These are phyloP conservation scores for Petromus typicus DNA, from an alignment of 2,113 vertebrate species.

Conservation along the genomic window DNA sequence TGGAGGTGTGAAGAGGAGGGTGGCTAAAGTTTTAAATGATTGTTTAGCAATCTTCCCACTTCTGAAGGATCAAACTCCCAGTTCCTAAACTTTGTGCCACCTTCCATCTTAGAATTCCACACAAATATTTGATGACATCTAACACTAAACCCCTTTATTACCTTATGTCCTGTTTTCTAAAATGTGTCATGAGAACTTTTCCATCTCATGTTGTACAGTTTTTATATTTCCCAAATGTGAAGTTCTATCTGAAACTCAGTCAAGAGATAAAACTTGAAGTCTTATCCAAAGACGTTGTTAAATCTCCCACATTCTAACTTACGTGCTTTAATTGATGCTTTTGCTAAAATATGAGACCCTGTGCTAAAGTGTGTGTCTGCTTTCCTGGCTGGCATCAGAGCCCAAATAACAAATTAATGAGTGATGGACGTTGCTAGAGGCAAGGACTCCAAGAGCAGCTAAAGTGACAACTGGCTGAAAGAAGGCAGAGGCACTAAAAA, in stretches of 20 bases:
- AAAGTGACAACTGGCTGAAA: not conserved
- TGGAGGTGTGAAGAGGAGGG: not conserved
- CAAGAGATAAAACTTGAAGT: not conserved
- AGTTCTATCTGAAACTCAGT: slow-evolving; percentile 2
- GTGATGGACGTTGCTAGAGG: not conserved
- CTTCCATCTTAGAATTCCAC: not conserved
- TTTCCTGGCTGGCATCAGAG: not conserved
- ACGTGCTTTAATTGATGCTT: not conserved
- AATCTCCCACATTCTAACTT: not conserved
- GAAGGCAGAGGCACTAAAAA: not conserved
- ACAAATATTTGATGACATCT: not conserved
- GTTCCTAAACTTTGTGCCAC: not conserved
- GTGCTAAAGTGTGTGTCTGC: not conserved
- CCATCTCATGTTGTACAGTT: not conserved
- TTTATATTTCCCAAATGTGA: not conserved
- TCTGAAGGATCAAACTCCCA: not conserved
- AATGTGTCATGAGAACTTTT: not conserved
- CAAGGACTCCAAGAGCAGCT: not conserved
- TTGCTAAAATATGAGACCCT: not conserved
- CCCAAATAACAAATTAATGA: not conserved
- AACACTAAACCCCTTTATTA: not conserved
- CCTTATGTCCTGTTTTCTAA: not conserved
- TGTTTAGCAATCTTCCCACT: no score
- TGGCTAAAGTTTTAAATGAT: not conserved
- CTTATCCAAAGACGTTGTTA: not conserved